Evolutionary conservation across 2,888 invertebrate genomes (phyloP).

Genomic region (Diachrysia chrysitis): DNA sequence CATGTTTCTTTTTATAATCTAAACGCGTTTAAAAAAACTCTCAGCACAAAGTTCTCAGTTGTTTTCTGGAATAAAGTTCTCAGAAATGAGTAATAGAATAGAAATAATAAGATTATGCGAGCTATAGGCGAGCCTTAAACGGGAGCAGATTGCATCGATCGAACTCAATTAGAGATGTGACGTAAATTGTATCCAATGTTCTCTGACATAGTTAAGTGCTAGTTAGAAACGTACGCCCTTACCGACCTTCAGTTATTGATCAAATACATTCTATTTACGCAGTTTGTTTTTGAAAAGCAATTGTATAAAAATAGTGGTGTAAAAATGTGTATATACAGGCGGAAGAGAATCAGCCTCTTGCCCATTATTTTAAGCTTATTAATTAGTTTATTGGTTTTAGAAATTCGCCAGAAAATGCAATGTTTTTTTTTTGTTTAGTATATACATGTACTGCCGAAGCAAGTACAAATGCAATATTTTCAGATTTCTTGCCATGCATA

Average conservation of each 20-base stretch:
- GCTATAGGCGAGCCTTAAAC: neutral
- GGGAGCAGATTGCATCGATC: conserved; percentile 3
- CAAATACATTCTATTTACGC: neutral
- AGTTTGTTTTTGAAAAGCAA: neutral
- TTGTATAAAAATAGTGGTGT: neutral
- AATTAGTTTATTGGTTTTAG: no score
- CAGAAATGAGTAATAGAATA: no score
- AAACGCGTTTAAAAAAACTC: no score
- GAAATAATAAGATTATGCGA: neutral
- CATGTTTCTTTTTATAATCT: no score
- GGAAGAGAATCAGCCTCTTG: neutral
- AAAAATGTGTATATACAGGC: neutral
- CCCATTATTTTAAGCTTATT: no score
- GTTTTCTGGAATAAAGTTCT: no score
- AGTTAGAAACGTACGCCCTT: neutral
- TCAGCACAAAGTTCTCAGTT: no score
- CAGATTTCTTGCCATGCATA: no score
- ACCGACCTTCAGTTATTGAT: neutral
- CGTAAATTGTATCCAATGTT: neutral
- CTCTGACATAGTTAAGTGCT: neutral
- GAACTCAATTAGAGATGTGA: conserved; percentile 2
- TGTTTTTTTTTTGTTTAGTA: no score
- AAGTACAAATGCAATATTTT: no score
- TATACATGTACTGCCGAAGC: no score
- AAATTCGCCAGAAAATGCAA: no score